Percentiles rank a stretch among this genome's conserved stretches.
These are phyloP conservation scores for Tragelaphus eurycerus DNA, from an alignment of 2,797 vertebrate species.

Conservation along the genomic window DNA sequence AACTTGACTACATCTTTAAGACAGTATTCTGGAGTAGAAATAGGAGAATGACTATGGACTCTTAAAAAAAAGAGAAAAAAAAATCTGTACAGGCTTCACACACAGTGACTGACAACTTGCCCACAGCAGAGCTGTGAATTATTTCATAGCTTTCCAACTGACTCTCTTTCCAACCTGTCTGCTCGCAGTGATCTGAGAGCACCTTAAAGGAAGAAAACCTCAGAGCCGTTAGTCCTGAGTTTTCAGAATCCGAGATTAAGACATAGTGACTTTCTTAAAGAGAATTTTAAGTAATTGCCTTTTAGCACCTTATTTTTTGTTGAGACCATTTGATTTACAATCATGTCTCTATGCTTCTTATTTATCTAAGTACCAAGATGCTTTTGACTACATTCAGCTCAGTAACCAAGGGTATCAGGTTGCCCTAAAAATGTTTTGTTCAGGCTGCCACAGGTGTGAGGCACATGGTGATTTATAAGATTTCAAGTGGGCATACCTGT, in stretches of 20 bases:
- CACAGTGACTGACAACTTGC: slow-evolving; percentile 30
- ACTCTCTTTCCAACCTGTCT: not conserved
- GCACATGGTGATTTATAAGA: not conserved
- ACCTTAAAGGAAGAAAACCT: not conserved
- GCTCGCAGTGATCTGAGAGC: not conserved
- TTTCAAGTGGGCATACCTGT: not conserved
- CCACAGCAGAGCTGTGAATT: slow-evolving; percentile 44
- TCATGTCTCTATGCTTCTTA: not conserved
- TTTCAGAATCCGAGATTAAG: slow-evolving; percentile 25
- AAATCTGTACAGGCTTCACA: not conserved
- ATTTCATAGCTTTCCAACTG: slow-evolving; percentile 8
- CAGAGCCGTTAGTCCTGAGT: not conserved
- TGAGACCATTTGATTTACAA: not conserved
- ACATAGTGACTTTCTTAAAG: not conserved
- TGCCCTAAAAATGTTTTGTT: not conserved
- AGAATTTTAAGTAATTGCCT: slow-evolving; percentile 37
- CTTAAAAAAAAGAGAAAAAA: not conserved
- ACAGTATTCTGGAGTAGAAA: not conserved
- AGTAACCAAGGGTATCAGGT: not conserved
- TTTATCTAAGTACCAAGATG: not conserved
- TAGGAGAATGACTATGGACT: not conserved
- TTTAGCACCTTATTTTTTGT: not conserved
- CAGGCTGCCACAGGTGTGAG: not conserved
- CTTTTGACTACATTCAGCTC: not conserved
- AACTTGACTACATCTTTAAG: not conserved